Evolutionary conservation across 2,888 invertebrate species (phyloP), one percentile per base, ranked within the genome.

Genomic region (Eristalis pertinax): DNA sequence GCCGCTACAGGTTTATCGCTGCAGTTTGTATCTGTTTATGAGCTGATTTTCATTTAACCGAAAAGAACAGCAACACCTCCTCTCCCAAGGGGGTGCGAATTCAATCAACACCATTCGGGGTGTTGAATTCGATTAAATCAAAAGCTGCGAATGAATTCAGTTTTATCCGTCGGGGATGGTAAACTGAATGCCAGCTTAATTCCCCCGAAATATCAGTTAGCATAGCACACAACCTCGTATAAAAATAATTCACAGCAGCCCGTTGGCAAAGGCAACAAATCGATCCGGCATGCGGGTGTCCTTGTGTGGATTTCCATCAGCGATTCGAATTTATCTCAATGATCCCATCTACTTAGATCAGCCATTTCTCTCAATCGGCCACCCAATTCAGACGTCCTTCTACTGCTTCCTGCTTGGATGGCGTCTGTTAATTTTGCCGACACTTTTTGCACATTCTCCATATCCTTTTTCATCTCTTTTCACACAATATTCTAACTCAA

Each of bases 241-340:
- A 15, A 1, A 50, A 50, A 50, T 10, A 50, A 50, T 13, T 2
- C 32, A 32, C 8, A 5, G 8, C 5, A 32, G 32, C 7, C 32
- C 32, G 1, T 35, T 8, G 15, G 22, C 4, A 24, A 2, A 50
- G n/a, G 24, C n/a, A 24, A 65, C n/a, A 15, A 41, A 65, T 65
- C 11, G n/a, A 73, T 50, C 22, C 11, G 58, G 0, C 8, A 56
- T 11, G 22, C 22, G 7, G 8, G 26, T 26, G 24, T 19, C 4
- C n/a, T n/a, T n/a, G n/a, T n/a, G n/a, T n/a, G n/a, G n/a, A n/a
- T n/a, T n/a, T 38, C 35, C n/a, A 24, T 15, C 58, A 11, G 4
- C 24, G 4, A 10, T 50, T 56, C 43, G 24, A 65, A 79, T 80
- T 73, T 74, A 73, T 80, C 80, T 74, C 80, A 80, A 80, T 68